Conservation (phyloP, 53 echinoderm and acorn worm species). For the Temnopleurus reevesii region DNA sequence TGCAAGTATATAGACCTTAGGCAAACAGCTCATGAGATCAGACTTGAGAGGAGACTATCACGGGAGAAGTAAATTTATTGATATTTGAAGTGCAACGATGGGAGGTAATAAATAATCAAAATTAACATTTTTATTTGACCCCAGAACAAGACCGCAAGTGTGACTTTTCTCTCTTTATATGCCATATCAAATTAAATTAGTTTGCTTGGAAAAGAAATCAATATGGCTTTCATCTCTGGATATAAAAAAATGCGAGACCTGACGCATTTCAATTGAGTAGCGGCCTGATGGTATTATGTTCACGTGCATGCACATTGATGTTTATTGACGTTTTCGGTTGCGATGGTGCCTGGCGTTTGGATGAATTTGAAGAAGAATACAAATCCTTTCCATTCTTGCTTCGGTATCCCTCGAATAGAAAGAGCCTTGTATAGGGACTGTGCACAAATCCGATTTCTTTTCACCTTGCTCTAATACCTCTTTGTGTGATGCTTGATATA, state of each 20-base stretch:
- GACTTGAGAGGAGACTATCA: not conserved
- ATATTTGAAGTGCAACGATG: slow-evolving; percentile 13
- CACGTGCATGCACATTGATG: slow-evolving; percentile 36
- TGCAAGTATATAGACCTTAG: too few relatives aligned
- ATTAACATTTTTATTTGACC: slow-evolving; percentile 24
- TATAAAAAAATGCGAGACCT: not conserved
- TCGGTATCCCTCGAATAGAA: not conserved
- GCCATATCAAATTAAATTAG: slow-evolving; percentile 49
- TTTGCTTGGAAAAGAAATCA: slow-evolving; percentile 46
- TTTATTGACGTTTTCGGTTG: slow-evolving; percentile 46
- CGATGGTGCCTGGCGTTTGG: slow-evolving; percentile 32
- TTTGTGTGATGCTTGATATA: too few relatives aligned
- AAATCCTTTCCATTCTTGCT: slow-evolving; percentile 11
- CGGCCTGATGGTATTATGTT: slow-evolving; percentile 20
- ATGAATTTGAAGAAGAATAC: not conserved
- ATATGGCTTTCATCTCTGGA: slow-evolving; percentile 37
- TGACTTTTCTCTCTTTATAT: slow-evolving; percentile 22
- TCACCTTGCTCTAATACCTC: too few relatives aligned
- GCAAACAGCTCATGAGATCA: not conserved
- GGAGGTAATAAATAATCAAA: not conserved
- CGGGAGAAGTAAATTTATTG: not conserved
- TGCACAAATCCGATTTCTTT: too few relatives aligned
- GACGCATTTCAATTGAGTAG: not conserved
- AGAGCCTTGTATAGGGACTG: not conserved
- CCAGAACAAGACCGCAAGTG: slow-evolving; percentile 30